Conservation (phyloP, 2,888 invertebrate genomes). For the Falcaria lacertinaria region DNA sequence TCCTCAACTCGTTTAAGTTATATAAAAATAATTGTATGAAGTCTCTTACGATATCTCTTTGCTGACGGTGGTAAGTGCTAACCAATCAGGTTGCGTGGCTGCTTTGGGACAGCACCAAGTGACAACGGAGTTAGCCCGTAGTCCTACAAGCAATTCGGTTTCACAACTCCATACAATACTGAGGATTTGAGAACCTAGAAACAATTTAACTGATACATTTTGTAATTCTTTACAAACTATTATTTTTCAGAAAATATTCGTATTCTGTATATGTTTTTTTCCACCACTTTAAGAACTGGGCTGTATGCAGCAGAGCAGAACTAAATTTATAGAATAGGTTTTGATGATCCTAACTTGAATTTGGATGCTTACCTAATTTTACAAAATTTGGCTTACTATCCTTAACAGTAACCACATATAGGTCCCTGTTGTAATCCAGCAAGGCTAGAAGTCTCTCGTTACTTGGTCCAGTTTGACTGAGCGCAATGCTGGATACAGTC, state of each 20-base stretch:
- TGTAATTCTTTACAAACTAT: too few species aligned
- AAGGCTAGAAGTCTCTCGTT: conserved; percentile 91
- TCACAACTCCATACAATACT: conserved; percentile 71
- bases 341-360: too few species aligned
- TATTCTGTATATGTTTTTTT: too few species aligned
- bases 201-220: not conserved
- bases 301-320: too few species aligned
- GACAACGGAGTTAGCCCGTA: conserved; percentile 63
- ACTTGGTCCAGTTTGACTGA: conserved; percentile 91
- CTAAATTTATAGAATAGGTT: too few species aligned
- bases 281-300: too few species aligned
- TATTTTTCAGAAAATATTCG: too few species aligned
- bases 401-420: conserved; percentile 88
- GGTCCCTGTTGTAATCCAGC: conserved; percentile 92
- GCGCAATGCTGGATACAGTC: conserved; percentile 88
- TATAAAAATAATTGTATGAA: too few species aligned
- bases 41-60: conserved; percentile 64
- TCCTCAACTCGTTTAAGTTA: too few species aligned
- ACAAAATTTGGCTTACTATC: conserved; percentile 82
- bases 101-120: conserved; percentile 72
- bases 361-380: conserved; percentile 84
- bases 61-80: conserved; percentile 60
- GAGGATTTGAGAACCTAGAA: conserved; percentile 63
- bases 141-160: conserved; percentile 64
- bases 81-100: conserved; percentile 63